Evolutionary conservation across 1,140 invertebrate species (phyloP), one percentile per base, ranked within the genome.

Genomic region (Acromyrmex heyeri): DNA sequence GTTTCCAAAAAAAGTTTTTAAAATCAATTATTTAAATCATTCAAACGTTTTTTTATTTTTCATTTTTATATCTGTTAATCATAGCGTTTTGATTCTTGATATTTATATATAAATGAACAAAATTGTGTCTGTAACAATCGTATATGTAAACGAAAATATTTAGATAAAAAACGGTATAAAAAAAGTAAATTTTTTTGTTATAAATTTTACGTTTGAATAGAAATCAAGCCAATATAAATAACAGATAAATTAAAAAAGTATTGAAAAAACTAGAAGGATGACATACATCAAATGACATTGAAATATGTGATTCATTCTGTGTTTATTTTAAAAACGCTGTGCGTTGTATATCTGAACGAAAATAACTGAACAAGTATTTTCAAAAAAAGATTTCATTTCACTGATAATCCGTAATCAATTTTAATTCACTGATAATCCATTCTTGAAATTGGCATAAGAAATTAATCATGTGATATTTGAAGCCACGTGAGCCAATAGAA

Each of bases 291-390:
- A 73, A 53, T 72, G 8, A 30, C 18, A 21, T 73, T 57, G 12
- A 55, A 73, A 73, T 73, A 50, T 50, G 16, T 14, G 3, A 14
- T 38, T 65, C n/a, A 55, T 34, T 24, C 18, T 48, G 24, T 12
- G 48, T 77, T 48, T 62, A 76, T 61, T 76, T 61, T 44, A 2
- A 3, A 77, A 77, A 24, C 61, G 34, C 18, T 65, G 8, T 65
- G 30, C 3, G 30, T 65, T 65, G 30, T 38, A 44, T 18, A 12
- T 57, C 27, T 73, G 30, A 57, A 73, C 48, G 18, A 30, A 72
- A 30, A 34, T 72, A 34, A 34, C 5, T 14, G 53, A 55, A 55
- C 18, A 55, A 55, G 5, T 55, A 55, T 18, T 6, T 73, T 57
- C 0, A 55, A 50, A 53, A 70, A n/a, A 69, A 8, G 5, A 57